Evolutionary conservation across 2,888 invertebrate genomes (phyloP), one percentile per base, ranked within the genome.

Genomic region (Chymomyza amoena): DNA sequence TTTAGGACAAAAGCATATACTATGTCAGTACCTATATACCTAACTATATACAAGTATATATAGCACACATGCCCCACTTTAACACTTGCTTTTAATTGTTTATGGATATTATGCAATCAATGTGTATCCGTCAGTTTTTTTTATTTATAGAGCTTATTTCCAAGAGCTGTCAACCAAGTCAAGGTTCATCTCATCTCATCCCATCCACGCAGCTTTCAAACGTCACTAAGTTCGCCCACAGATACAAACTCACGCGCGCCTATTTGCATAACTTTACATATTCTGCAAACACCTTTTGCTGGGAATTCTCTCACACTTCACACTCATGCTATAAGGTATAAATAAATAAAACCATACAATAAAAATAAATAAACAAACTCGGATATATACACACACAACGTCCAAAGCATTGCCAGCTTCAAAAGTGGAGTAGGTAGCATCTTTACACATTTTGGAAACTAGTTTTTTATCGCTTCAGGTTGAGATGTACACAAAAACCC

Each of bases 311-410:
- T 61, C 61, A 61, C 61, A 61, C 39, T 61, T 61, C 18, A n/a
- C 28, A 10, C 18, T 57, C 6, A 6, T 20, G 25, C 68, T 66
- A 71, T 76, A 68, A 75, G 20, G 1, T 18, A 25, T 13, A 18
- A 9, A 10, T n/a, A 13, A 59, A 57, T 25, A 13, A 56, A 6
- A 32, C 32, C 32, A 9, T 9, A 10, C 28, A 18, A 9, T n/a
- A 9, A 6, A 13, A 59, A 57, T 25, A 13, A 56, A 16, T 6
- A 57, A 57, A 57, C 15, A n/a, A 57, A 20, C 3, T 1, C n/a
- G 2, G 39, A 45, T 36, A 36, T 9, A 36, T 13, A 45, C 13
- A 57, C 10, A 57, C 57, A 57, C 39, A 61, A 45, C 39, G 25
- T 13, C 10, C 39, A 45, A 45, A 45, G 39, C 39, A 45, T 10